Base-by-base conservation (phyloP, 2,888 invertebrate species). In the Lepidochrysops patricia region DNA sequence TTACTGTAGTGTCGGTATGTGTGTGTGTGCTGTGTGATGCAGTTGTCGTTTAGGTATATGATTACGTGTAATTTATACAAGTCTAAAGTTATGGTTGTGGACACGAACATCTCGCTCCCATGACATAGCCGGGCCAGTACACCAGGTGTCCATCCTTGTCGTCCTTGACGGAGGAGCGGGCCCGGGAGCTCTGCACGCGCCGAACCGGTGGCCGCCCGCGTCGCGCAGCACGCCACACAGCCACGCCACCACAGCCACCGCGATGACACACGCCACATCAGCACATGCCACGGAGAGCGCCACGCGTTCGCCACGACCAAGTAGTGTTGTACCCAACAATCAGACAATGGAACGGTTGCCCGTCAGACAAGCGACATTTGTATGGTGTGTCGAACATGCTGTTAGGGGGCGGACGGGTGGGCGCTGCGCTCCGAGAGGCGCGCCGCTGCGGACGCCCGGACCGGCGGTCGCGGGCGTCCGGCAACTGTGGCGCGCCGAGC, bases 141-240 rank as follows among this genome's bases (percentile, higher is more conserved):
- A 99, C 95, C 92, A 99, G 97, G 92, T 99, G 99, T 91, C 99
- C 99, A 91, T 99, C 99, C 92, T 96, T 96, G 93, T 99, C 99
- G 93, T 99, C 98, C 94, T 97, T 97, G 91, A 98, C 95, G 90
- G 96, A 95, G 90, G 97, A 96, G 88, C 89, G 88, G 85, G 94
- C 94, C 84, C 94, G 92, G 89, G 95, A 94, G 91, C 93, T 94
- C 95, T 95, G 93, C 91, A 86, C 49, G 64, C 66, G 67, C 69
- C 68, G 67, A 64, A 67, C 67, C 68, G 67, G 62, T 70, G 70
- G 70, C 66, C 68, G 70, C 70, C 68, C 72, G 70, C 71, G 72
- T 61, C 67, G 64, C 66, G 66, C 59, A 67, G 63, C 67, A 65
- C 64, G 66, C 62, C 67, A 66, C 68, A 65, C 73, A 76, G 74